Base-by-base conservation (phyloP, 2,888 invertebrate species). In the Pollenia griseotomentosa region DNA sequence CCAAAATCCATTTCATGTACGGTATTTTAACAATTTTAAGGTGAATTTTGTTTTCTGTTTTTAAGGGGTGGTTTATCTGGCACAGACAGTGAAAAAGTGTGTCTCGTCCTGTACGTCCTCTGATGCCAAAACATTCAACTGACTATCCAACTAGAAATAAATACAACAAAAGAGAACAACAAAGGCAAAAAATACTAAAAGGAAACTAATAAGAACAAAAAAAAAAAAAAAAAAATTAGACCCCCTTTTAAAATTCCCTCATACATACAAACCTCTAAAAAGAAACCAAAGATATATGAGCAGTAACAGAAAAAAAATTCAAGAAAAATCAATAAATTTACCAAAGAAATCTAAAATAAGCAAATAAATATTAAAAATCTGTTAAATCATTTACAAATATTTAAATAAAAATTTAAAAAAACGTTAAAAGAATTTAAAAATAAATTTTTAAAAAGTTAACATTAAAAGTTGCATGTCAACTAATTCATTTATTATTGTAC, bases 281-380 rank as follows among this genome's bases (percentile, higher is more conserved):
- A 19, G n/a, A 44, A 40, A 61, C 23, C 8, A 61, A 84, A 84
- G 66, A 63, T 59, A 33, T 6, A 48, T 48, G 57, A 46, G 16
- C n/a, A 51, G 33, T 46, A 46, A 2, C 23, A 46, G 44, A n/a
- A 83, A 77, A 73, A 55, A 23, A 33, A 33, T 0, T 33, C 33
- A 51, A 83, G 78, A 80, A 85, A 85, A 85, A 85, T 85, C 84
- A 80, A 80, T 85, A 85, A 46, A 23, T 53, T 42, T 46, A 10
- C 46, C 40, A 19, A 55, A 61, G 44, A 74, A 66, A 51, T 65
- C 55, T 16, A 55, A 71, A 48, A 55, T 16, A 71, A 51, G 6
- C 3, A 59, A 59, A 14, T 33, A 14, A 6, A 66, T 23, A 10
- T 57, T 57, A 51, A 42, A 40, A 70, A 53, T 40, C 51, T 53